phyloP scores from a whole-genome alignment of 2,113 vertebrate genomes.

The Heterotis niloticus region DNA sequence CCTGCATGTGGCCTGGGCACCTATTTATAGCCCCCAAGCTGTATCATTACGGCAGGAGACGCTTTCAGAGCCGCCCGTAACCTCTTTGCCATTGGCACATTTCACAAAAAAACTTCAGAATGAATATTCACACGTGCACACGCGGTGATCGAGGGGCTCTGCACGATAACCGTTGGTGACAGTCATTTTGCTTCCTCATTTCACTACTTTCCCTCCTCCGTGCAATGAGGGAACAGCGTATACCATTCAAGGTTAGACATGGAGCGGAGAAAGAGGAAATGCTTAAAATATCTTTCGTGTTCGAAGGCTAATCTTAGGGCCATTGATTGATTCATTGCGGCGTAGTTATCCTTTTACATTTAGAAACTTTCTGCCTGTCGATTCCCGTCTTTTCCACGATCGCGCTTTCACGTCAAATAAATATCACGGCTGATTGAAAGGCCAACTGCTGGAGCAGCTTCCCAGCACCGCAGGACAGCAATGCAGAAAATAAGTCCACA shows the following conservation, averaged over 20 bases:
- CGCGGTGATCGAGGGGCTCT: neutral
- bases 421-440: neutral
- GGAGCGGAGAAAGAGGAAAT: neutral
- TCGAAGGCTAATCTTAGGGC: neutral
- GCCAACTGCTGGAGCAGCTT: neutral
- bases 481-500: neutral
- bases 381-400: neutral
- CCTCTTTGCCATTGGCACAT: conserved; percentile 29
- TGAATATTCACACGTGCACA: conserved; percentile 9
- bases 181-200: neutral
- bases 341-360: neutral
- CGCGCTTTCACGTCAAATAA: neutral
- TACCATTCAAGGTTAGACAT: neutral
- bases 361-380: neutral
- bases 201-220: neutral
- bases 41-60: conserved; percentile 28
- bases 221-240: neutral
- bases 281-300: conserved; percentile 4
- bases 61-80: conserved; percentile 23
- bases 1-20: conserved; percentile 8
- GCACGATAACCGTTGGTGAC: neutral
- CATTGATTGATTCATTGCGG: neutral
- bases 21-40: conserved; percentile 29
- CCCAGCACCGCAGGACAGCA: too few relatives aligned
- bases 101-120: conserved; percentile 8